These are phyloP conservation scores for Perca fluviatilis DNA, from an alignment of 2,113 vertebrate genomes.

Conservation along the genomic window DNA sequence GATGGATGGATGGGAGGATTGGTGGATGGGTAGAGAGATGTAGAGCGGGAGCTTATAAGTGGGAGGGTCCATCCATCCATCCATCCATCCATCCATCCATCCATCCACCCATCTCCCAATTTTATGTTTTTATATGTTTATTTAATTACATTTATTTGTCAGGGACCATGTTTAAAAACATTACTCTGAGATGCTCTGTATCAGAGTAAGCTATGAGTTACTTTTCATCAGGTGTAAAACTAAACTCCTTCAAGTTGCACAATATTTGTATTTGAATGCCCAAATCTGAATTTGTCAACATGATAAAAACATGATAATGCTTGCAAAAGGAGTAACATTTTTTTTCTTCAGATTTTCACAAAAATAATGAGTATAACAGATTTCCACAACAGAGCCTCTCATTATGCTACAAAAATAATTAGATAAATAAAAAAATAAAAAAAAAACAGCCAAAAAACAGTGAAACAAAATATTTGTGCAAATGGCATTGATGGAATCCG, in stretches of 20 bases:
- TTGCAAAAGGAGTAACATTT: background rate
- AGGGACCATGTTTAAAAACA: background rate
- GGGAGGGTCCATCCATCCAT: conserved; percentile 3
- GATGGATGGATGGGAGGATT: conserved; percentile 18
- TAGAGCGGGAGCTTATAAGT: conserved; percentile 32
- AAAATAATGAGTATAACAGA: background rate
- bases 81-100: conserved; percentile 3
- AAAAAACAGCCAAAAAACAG: background rate
- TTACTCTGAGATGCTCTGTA: background rate
- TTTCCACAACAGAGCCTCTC: background rate
- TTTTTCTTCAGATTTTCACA: background rate
- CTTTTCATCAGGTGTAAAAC: background rate
- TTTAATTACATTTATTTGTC: background rate
- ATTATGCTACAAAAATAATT: background rate
- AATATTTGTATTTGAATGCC: background rate
- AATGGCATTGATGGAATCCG: too few relatives aligned
- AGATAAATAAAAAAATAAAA: background rate
- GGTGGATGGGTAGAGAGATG: conserved; percentile 21
- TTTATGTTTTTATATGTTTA: background rate
- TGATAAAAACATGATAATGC: background rate
- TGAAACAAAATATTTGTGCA: background rate
- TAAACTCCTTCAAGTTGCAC: background rate
- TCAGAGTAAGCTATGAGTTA: background rate
- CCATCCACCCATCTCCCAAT: background rate
- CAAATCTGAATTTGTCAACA: background rate